Percentiles rank a stretch among this genome's conserved stretches.
Conservation (phyloP, 2,888 invertebrate species). For the Antitype chi region DNA sequence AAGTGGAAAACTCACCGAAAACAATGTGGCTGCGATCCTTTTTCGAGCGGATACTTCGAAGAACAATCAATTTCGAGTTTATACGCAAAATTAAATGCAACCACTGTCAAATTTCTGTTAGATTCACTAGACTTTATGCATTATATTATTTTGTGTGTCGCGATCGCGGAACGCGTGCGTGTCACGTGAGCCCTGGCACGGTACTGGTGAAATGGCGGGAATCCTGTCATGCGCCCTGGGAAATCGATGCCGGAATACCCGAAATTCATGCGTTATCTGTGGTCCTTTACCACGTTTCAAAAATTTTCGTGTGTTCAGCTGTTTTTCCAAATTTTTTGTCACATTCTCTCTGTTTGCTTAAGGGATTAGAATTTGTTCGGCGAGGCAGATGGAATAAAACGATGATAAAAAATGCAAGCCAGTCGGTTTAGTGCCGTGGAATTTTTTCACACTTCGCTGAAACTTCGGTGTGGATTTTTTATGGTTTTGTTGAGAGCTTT, state of each 20-base stretch:
- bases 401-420: slow-evolving; percentile 38
- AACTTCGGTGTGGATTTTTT: slow-evolving; percentile 37
- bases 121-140: slow-evolving; percentile 57
- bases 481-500: slow-evolving; percentile 15
- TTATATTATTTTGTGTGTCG: slow-evolving; percentile 63
- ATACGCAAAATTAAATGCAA: slow-evolving; percentile 16
- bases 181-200: slow-evolving; percentile 70
- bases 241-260: slow-evolving; percentile 84
- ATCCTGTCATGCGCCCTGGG: slow-evolving; percentile 87
- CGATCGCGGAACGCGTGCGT: slow-evolving; percentile 63
- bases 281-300: slow-evolving; percentile 52
- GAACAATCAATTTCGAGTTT: slow-evolving; percentile 3
- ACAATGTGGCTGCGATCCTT: slow-evolving; percentile 47
- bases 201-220: slow-evolving; percentile 77
- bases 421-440: slow-evolving; percentile 16
- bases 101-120: slow-evolving; percentile 57
- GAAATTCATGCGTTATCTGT: slow-evolving; percentile 64
- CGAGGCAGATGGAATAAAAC: slow-evolving; percentile 53
- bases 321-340: slow-evolving; percentile 50
- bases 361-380: slow-evolving; percentile 56
- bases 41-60: slow-evolving; percentile 3
- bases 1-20: slow-evolving; percentile 70
- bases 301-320: slow-evolving; percentile 55
- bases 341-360: slow-evolving; percentile 54
- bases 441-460: slow-evolving; percentile 48